Evolutionary conservation across 2,797 vertebrate species (phyloP).

Genomic region (Eospalax fontanierii): DNA sequence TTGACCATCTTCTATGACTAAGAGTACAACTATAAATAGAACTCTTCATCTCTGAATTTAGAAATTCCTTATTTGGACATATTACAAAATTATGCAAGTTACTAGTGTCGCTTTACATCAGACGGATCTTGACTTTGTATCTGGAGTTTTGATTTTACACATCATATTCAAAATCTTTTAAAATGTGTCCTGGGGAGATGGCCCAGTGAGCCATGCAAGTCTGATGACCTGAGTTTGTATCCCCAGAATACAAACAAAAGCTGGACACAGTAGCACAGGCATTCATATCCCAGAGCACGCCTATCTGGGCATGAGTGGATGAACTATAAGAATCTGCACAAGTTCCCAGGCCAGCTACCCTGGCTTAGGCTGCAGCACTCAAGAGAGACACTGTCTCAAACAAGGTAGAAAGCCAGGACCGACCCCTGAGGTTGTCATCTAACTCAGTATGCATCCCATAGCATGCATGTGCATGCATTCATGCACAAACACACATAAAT

Average conservation of each 20-base stretch:
- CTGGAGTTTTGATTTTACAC: slow-evolving; percentile 49
- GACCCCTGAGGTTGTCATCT: neutral
- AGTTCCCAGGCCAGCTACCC: neutral
- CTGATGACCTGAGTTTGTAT: neutral
- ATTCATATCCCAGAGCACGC: neutral
- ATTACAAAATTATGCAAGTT: neutral
- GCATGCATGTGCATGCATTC: no score
- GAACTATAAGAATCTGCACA: neutral
- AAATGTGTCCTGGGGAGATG: neutral
- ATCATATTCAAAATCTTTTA: slow-evolving; percentile 36
- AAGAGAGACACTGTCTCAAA: neutral
- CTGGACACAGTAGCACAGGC: neutral
- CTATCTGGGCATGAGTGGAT: neutral
- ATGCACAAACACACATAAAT: neutral
- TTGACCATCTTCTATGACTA: neutral
- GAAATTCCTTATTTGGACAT: slow-evolving; percentile 15
- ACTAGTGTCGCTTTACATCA: slow-evolving; percentile 8
- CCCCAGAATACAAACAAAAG: neutral
- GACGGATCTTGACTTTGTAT: slow-evolving; percentile 27
- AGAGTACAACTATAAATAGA: slow-evolving; percentile 33
- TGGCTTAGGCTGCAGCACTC: neutral
- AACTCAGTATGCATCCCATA: neutral
- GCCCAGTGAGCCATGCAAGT: neutral
- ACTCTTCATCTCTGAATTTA: neutral
- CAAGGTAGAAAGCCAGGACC: neutral